Conservation (phyloP, 1,140 invertebrate genomes). For the Planococcus citri region DNA sequence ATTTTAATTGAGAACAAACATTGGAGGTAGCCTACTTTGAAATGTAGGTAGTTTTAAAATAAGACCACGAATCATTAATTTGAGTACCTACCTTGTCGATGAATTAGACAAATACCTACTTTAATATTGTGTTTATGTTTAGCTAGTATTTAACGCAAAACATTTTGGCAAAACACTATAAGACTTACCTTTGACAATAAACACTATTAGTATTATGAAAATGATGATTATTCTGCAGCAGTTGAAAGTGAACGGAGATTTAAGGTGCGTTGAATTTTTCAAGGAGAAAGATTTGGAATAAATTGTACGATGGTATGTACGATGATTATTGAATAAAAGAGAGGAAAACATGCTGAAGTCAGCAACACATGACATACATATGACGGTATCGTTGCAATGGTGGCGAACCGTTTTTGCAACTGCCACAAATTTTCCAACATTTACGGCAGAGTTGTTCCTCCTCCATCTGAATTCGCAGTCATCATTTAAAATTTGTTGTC, state of each 20-base stretch:
- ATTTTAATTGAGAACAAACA: too few species aligned
- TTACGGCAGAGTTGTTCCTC: background rate
- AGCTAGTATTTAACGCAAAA: too few species aligned
- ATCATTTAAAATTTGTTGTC: background rate
- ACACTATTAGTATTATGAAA: background rate
- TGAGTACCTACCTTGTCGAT: too few species aligned
- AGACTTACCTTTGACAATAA: background rate
- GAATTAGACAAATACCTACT: too few species aligned
- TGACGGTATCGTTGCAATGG: background rate
- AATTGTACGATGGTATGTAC: slow-evolving; percentile 2
- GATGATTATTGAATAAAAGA: background rate
- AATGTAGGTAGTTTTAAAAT: too few species aligned
- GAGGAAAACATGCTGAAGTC: background rate
- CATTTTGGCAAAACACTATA: too few species aligned
- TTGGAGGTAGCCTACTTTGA: too few species aligned
- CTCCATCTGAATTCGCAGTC: background rate
- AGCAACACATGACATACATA: background rate
- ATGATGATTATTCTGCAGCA: background rate
- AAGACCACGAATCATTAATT: too few species aligned
- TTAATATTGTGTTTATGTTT: too few species aligned
- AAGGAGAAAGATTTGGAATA: background rate
- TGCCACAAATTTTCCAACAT: background rate
- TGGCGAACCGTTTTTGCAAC: background rate
- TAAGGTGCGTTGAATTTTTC: background rate
- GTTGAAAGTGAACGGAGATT: background rate